phyloP scores from a whole-genome alignment of 2,888 invertebrate genomes.

The Apodemia mormo region DNA sequence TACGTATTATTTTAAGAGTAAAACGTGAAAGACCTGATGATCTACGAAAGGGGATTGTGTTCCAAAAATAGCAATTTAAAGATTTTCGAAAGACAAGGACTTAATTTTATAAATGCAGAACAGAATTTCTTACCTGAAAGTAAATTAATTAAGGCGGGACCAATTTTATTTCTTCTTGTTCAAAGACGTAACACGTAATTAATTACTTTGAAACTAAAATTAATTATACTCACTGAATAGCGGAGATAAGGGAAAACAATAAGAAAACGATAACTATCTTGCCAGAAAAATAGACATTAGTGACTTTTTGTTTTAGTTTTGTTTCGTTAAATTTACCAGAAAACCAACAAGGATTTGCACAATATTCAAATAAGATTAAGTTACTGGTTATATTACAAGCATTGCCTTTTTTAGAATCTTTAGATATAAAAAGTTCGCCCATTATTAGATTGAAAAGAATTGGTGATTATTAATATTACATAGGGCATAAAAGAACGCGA shows the following conservation, averaged over 20 bases:
- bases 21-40: no score
- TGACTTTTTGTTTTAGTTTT: constrained; percentile 3
- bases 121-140: constrained; percentile 6
- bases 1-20: no score
- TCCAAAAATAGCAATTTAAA: neutral
- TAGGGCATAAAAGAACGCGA: neutral
- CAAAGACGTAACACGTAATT: constrained; percentile 27
- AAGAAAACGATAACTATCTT: constrained; percentile 21
- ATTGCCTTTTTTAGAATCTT: neutral
- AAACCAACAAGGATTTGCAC: constrained; percentile 4
- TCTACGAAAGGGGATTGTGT: neutral
- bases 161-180: constrained; percentile 8
- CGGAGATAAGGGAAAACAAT: constrained; percentile 25
- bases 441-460: neutral
- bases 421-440: constrained; percentile 2
- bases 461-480: neutral
- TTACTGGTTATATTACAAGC: constrained; percentile 1
- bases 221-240: constrained; percentile 29
- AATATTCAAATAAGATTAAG: constrained; percentile 6
- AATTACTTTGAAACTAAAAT: constrained; percentile 28
- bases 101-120: constrained; percentile 2
- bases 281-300: constrained; percentile 12
- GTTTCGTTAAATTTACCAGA: constrained; percentile 3
- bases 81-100: neutral
- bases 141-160: constrained; percentile 15